Evolutionary conservation across 2,113 vertebrate genomes (phyloP), one percentile per base, ranked within the genome.

Genomic region (Scopus umbretta): DNA sequence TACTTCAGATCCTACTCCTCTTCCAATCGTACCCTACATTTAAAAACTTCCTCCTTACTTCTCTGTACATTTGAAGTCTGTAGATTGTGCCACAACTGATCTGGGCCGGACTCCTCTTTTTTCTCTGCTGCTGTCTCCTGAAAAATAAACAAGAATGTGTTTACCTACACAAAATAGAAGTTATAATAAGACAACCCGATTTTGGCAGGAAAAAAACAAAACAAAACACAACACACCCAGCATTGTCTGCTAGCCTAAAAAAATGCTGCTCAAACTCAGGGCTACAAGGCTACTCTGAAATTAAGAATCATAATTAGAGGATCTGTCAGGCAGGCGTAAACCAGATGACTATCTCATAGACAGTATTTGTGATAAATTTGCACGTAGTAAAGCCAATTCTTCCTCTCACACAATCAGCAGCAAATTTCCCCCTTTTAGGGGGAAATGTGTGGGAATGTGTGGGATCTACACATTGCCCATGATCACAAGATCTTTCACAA

Each of bases 111-210:
- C 11, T 87, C 83, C 5, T 94, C 88, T 66, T 93, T 95, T 66
- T 93, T 95, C 43, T 95, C 84, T 80, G 91, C 21, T 83, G 92
- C 45, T 2, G 52, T 36, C 16, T 94, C 95, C 97, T 97, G 84
- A 78, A 92, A 91, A 63, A 79, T 3, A 90, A 84, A 36, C 43
- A 43, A 84, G 27, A 61, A 78, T 2, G 8, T 20, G 9, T 30
- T 58, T 49, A 68, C 10, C 27, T 25, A 61, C n/a, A n/a, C 50
- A 71, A 74, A 90, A 13, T 19, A 65, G 19, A 72, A 86, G 27
- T 56, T 34, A 49, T 19, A 34, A 36, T 3, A 63, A 59, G 30
- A 22, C 27, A 61, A 49, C 8, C 3, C 6, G 5, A 25, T 71
- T 80, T 56, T 52, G 42, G 45, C 11, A 16, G 30, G 52, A 13